Conservation (phyloP, 2,888 invertebrate species). For the Caenorhabditis sp. region DNA sequence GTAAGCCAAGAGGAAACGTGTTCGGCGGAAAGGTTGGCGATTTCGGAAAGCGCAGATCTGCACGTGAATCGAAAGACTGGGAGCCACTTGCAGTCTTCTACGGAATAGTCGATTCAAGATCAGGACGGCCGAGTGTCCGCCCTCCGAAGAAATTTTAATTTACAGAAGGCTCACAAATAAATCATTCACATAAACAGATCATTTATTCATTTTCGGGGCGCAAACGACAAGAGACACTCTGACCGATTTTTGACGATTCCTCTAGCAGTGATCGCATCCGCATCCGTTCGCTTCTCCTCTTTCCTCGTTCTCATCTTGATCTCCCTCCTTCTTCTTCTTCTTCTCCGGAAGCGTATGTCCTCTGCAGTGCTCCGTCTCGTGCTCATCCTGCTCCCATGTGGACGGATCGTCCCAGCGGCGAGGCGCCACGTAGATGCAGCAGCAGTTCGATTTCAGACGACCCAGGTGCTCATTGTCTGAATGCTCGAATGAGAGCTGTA, state of each 20-base stretch:
- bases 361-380: constrained; percentile 76
- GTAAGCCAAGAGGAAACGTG: no score
- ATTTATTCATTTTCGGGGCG: neutral
- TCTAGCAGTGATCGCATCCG: constrained; percentile 45
- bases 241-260: neutral
- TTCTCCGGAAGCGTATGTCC: constrained; percentile 72
- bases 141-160: no score
- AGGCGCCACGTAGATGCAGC: constrained; percentile 79
- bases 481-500: constrained; percentile 5
- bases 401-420: constrained; percentile 77
- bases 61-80: no score
- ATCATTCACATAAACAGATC: constrained; percentile 6
- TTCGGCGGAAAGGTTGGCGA: no score
- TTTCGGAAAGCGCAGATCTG: no score
- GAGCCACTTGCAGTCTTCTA: no score
- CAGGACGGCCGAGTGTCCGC: no score
- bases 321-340: constrained; percentile 16
- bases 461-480: constrained; percentile 85
- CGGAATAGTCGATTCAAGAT: no score
- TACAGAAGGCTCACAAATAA: no score
- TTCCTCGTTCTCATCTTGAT: constrained; percentile 1
- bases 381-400: constrained; percentile 75
- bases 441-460: constrained; percentile 79
- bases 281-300: constrained; percentile 6
- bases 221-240: constrained; percentile 1